Conservation (phyloP, 2,888 invertebrate species). For the Stomorhina lunata region DNA sequence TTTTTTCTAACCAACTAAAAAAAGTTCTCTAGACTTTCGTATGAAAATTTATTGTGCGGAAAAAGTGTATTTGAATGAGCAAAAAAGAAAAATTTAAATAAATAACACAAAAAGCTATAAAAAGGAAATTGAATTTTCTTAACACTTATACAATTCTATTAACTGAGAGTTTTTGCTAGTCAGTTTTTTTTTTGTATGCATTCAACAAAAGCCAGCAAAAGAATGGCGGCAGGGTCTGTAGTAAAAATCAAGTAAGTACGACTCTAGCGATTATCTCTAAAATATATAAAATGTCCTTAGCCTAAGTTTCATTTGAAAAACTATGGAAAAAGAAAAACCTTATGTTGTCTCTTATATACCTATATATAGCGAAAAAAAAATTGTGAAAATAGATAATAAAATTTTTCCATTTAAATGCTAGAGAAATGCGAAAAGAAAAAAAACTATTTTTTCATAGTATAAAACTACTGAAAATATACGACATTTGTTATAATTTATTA, state of each 20-base stretch:
- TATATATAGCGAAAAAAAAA: neutral
- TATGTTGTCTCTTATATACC: conserved; percentile 2
- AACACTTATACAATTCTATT: conserved; percentile 28
- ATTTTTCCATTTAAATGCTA: neutral
- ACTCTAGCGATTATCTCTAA: conserved; percentile 52
- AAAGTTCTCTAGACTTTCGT: conserved; percentile 36
- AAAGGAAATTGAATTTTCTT: conserved; percentile 54
- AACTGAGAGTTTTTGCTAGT: conserved; percentile 19
- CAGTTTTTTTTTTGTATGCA: neutral
- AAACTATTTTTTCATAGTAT: neutral
- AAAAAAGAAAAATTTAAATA: conserved; percentile 29
- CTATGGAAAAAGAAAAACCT: neutral
- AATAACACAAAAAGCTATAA: conserved; percentile 5
- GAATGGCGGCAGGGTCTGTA: conserved; percentile 27
- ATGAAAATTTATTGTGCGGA: conserved; percentile 54
- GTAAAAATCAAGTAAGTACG: conserved; percentile 53
- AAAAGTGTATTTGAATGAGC: conserved; percentile 19
- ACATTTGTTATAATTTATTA: conserved; percentile 47
- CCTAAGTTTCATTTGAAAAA: conserved; percentile 24
- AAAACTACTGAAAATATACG: conserved; percentile 19
- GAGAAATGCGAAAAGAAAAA: neutral
- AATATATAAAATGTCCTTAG: conserved; percentile 46
- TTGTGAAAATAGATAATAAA: neutral
- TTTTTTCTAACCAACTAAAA: conserved; percentile 9
- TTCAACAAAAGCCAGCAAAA: no score